A percentile compares a stretch with the other conserved stretches of the same genome.
Conservation (phyloP, 2,888 invertebrate genomes). For the Uloborus plumipes region DNA sequence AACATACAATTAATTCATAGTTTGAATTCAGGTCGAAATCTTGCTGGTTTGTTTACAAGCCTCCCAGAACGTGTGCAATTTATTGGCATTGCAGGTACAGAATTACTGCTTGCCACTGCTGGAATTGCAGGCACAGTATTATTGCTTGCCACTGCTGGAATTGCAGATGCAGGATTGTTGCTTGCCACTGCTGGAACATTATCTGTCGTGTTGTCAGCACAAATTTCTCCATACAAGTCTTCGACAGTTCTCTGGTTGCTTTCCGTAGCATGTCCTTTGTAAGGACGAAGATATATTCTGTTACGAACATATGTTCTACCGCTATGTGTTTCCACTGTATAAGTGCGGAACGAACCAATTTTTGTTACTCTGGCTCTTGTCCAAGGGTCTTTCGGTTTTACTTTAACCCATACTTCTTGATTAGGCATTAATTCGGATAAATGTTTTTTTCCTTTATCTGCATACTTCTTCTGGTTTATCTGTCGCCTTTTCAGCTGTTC, state of each 20-base stretch:
- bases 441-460: not conserved
- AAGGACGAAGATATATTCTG: slow-evolving; percentile 1
- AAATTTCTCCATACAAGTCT: not conserved
- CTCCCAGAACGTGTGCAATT: no score
- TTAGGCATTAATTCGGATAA: slow-evolving; percentile 7
- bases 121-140: no score
- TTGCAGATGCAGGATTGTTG: no score
- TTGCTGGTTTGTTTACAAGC: no score
- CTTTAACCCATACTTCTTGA: not conserved
- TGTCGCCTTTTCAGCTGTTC: slow-evolving; percentile 7
- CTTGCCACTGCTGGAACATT: no score
- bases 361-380: not conserved
- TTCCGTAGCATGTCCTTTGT: not conserved
- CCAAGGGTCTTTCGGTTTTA: slow-evolving; percentile 10
- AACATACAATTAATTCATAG: no score
- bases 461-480: slow-evolving; percentile 5
- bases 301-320: slow-evolving; percentile 8
- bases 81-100: no score
- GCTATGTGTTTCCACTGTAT: not conserved
- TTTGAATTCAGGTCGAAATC: no score
- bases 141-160: no score
- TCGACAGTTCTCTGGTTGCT: not conserved
- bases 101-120: no score
- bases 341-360: slow-evolving; percentile 1
- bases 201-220: no score